Evolutionary conservation across 2,888 invertebrate genomes (phyloP), one percentile per base, ranked within the genome.

Genomic region (Criorhina ranunculi): DNA sequence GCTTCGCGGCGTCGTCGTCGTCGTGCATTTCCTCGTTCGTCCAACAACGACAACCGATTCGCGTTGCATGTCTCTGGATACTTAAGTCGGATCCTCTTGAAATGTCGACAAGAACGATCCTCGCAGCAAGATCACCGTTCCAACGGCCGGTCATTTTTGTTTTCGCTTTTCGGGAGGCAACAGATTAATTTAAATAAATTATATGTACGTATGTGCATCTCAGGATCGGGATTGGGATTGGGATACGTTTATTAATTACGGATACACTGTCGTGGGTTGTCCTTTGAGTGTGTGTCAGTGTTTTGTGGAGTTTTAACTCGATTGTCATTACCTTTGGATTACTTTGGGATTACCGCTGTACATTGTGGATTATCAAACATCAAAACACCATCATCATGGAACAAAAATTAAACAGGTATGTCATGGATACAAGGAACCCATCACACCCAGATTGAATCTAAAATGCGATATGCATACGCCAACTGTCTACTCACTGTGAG

Each of bases 131-230:
- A 40, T 42, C 62, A 46, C 66, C 57, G 60, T 69, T 69, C 55
- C 42, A n/a, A n/a, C n/a, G 49, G 19, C 42, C 42, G 77, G 24
- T 35, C 57, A 60, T 51, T 76, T 49, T 37, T 31, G 66, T 24
- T 4, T 24, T 24, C 24, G 24, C 4, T 46, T 75, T 69, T 78
- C 73, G 57, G 57, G 46, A 78, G 60, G 78, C 62, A 51, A 35
- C 46, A 83, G 78, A 78, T 83, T 83, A 78, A 83, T 83, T 78
- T 73, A 83, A 83, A 83, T 83, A 83, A 83, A 73, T 83, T 83
- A 73, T 73, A 72, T 62, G 73, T 78, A 73, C 67, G 78, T 73
- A 51, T 83, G 57, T 59, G 69, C 29, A 42, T 42, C 69, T 78
- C 67, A n/a, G n/a, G n/a, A n/a, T n/a, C n/a, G n/a, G n/a, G n/a